Base-by-base conservation (phyloP, 1,140 invertebrate species). In the Drepana arcuata region DNA sequence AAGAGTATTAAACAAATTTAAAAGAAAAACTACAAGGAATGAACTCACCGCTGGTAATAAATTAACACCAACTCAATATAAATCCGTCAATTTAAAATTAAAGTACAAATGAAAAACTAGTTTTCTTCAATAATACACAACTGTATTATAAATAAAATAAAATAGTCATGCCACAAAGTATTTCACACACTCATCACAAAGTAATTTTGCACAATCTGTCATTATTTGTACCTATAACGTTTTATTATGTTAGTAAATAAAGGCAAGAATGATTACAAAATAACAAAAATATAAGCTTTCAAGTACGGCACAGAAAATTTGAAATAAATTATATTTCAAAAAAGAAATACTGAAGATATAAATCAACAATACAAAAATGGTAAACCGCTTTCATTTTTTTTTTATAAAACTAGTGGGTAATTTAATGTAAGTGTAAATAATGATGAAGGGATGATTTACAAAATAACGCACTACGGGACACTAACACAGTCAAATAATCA, bases 41-140 rank as follows among this genome's bases (percentile, higher is more conserved):
- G 40, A 72, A 77, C 74, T 79, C 65, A 82, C 72, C 77, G 69
- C 45, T 57, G 38, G 44, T 51, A 63, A 57, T 63, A 74, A 74
- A 70, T 66, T 61, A 78, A 72, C 63, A 63, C 57, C 48, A 70
- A 66, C 55, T 48, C 54, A 75, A 72, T 55, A 69, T 49, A 60
- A 40, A 40, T 16, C 40, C 32, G 34, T 44, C 10, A 42, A 36
- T 26, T 30, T 42, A 43, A 44, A 48, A 48, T 28, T 42, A 48
- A 34, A 39, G n/a, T n/a, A n/a, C n/a, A n/a, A n/a, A n/a, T 25
- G 9, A 29, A 31, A 25, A 15, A 25, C 15, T 34, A 30, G 31
- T 29, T 23, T 12, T 25, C 23, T 33, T 33, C 21, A 26, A 34
- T 16, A 14, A 45, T 39, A 42, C 32, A 35, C n/a, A n/a, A n/a